Evolutionary conservation across 2,113 vertebrate species (phyloP), one percentile per base, ranked within the genome.

Genomic region (Menidia beryllina): DNA sequence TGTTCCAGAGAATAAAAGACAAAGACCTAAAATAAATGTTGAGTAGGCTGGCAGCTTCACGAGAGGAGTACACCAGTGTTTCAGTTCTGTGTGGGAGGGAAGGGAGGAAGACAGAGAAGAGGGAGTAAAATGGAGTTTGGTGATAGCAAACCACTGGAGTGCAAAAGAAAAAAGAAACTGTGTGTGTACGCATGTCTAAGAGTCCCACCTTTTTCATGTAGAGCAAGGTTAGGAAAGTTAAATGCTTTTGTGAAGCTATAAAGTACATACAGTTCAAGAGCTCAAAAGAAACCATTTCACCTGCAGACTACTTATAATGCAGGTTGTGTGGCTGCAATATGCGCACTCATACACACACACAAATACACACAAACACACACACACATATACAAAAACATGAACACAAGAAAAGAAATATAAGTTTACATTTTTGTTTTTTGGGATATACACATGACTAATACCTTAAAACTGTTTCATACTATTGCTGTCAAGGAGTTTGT

Each of bases 51-150:
- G 57, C 54, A 79, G 84, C 63, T 65, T 79, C 70, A 85, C 75
- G 84, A 85, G 84, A 75, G 60, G 73, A 77, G 77, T 63, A 65
- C 70, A 82, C 49, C 75, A 56, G 26, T 79, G 61, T 81, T 89
- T 85, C 71, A 85, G 82, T 77, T 77, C n/a, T 88, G 85, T 85
- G 89, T 89, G 89, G 82, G 89, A 86, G 85, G 61, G 66, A 79
- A 69, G 70, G 68, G 75, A 62, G 68, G 69, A 51, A 79, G 72
- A 39, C 72, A 68, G 45, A 79, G 55, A 30, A 34, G 57, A 61
- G 62, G 47, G 52, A 80, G 53, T 23, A 55, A 72, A 81, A 73
- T 64, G 5, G 53, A 80, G 79, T 75, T 79, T 83, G 69, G 57
- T 27, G 71, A 80, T 80, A 55, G 80, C 80, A 77, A 66, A 75